Conservation (phyloP, 2,888 invertebrate species). For the Ellobium chinense region DNA sequence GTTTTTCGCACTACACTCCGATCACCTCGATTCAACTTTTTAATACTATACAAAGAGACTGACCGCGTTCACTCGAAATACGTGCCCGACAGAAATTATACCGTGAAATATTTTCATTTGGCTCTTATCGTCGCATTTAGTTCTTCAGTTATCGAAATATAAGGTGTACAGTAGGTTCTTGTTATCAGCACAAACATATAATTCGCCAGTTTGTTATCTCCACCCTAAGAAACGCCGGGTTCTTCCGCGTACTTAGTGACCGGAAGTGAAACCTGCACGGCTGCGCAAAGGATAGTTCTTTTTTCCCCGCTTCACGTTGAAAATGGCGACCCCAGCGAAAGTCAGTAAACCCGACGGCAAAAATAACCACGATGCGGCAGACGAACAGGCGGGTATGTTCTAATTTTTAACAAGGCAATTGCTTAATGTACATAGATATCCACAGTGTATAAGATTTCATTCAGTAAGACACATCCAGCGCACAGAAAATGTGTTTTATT, state of each 20-base stretch:
- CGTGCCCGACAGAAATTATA: slow-evolving; percentile 45
- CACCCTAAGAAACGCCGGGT: not conserved
- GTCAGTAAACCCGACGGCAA: slow-evolving; percentile 76
- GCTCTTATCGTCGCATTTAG: not conserved
- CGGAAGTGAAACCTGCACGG: slow-evolving; percentile 51
- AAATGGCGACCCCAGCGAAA: slow-evolving; percentile 78
- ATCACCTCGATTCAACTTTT: not conserved
- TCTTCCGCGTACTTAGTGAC: slow-evolving; percentile 46
- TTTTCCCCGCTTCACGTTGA: slow-evolving; percentile 66
- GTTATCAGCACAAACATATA: not conserved
- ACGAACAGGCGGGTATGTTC: slow-evolving; percentile 75
- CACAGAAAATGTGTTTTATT: not conserved
- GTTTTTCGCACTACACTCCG: not conserved
- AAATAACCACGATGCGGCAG: slow-evolving; percentile 76
- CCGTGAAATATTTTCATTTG: slow-evolving; percentile 1
- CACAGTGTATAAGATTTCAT: not conserved
- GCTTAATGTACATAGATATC: not conserved
- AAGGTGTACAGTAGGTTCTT: not conserved
- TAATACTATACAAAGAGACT: slow-evolving; percentile 3
- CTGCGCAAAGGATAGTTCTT: slow-evolving; percentile 54
- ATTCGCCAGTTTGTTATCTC: not conserved
- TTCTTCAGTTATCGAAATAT: not conserved
- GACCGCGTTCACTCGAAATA: slow-evolving; percentile 41
- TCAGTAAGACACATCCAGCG: not conserved
- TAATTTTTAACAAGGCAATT: not conserved